These are phyloP conservation scores for Glandiceps talaboti DNA, from an alignment of 53 echinoderm and acorn worm species.

Conservation along the genomic window DNA sequence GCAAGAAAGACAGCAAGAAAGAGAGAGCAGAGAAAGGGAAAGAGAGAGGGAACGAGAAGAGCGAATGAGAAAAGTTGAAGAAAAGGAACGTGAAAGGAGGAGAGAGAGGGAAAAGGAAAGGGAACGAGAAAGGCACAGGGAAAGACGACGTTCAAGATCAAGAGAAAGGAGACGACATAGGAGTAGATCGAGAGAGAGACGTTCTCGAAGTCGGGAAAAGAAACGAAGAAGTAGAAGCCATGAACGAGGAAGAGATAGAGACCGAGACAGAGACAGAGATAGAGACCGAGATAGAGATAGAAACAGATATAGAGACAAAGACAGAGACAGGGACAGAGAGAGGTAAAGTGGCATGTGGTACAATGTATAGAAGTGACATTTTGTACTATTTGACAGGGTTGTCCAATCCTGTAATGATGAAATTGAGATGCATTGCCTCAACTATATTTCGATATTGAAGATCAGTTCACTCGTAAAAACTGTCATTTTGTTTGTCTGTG, in stretches of 20 bases:
- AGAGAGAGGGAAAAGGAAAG: constrained; percentile 44
- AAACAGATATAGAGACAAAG: not conserved
- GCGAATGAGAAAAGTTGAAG: constrained; percentile 54
- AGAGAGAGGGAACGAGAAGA: constrained; percentile 47
- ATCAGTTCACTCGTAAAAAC: no score
- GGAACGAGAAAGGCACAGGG: constrained; percentile 31
- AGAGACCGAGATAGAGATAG: not conserved
- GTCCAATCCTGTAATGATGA: no score
- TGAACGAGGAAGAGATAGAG: constrained; percentile 24
- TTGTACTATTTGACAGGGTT: no score
- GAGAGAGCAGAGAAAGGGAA: constrained; percentile 44
- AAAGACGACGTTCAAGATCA: constrained; percentile 29
- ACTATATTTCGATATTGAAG: no score
- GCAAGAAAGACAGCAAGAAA: constrained; percentile 10
- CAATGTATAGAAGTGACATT: no score
- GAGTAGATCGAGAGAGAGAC: constrained; percentile 9
- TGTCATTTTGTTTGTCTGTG: no score
- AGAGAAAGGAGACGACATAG: constrained; percentile 23
- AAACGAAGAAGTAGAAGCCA: constrained; percentile 23
- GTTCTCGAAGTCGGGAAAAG: constrained; percentile 7
- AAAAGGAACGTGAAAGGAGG: constrained; percentile 37
- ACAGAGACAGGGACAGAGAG: not conserved
- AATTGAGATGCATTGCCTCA: no score
- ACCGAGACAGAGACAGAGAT: constrained; percentile 28
- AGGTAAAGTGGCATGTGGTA: not conserved